Conservation (phyloP, 2,888 invertebrate species). For the Baronia brevicornis region DNA sequence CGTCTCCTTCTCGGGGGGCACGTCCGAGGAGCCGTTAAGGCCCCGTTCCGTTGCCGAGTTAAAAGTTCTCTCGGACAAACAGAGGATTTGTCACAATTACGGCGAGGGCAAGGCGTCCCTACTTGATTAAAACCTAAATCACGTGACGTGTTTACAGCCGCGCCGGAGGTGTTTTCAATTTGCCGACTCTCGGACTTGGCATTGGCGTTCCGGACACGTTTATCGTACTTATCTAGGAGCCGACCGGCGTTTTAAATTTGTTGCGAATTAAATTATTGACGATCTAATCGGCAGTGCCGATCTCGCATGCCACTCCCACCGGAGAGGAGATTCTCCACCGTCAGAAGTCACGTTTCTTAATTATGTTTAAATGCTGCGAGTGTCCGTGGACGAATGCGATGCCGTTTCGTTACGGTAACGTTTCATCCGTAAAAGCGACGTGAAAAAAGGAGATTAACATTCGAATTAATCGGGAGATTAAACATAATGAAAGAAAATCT, state of each 20-base stretch:
- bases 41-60: slow-evolving; percentile 62
- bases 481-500: slow-evolving; percentile 76
- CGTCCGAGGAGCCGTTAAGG: slow-evolving; percentile 69
- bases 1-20: slow-evolving; percentile 58
- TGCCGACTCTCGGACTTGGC: slow-evolving; percentile 64
- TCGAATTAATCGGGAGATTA: slow-evolving; percentile 76
- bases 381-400: slow-evolving; percentile 47
- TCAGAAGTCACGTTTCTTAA: slow-evolving; percentile 62
- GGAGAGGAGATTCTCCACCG: slow-evolving; percentile 17
- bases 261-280: slow-evolving; percentile 74
- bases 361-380: slow-evolving; percentile 60
- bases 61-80: slow-evolving; percentile 75
- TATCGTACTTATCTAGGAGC: slow-evolving; percentile 66
- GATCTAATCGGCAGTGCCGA: slow-evolving; percentile 60
- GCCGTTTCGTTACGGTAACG: slow-evolving; percentile 53
- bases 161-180: slow-evolving; percentile 75
- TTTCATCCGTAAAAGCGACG: slow-evolving; percentile 57
- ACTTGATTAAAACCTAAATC: slow-evolving; percentile 77
- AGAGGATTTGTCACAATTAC: slow-evolving; percentile 77
- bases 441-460: slow-evolving; percentile 71
- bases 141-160: slow-evolving; percentile 76
- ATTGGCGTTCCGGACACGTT: slow-evolving; percentile 73
- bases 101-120: slow-evolving; percentile 67
- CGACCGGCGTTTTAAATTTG: slow-evolving; percentile 68
- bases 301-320: slow-evolving; percentile 28